A percentile compares a stretch with the other conserved stretches of the same genome.
phyloP scores from a whole-genome alignment of 1,140 invertebrate genomes.

The Camponotus pennsylvanicus region DNA sequence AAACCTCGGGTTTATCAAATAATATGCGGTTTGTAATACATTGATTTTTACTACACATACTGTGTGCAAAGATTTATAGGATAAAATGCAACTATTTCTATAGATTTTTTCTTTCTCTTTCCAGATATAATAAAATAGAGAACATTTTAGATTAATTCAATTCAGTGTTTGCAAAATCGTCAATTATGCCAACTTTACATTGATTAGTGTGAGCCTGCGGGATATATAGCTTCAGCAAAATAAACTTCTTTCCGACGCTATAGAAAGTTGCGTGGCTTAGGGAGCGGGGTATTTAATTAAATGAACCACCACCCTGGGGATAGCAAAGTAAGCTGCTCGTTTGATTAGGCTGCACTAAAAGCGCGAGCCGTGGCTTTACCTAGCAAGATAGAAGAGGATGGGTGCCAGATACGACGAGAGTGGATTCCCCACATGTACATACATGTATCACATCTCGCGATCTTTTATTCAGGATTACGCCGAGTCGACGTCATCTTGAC shows the following conservation, averaged over 20 bases:
- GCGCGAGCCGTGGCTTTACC: slow-evolving; percentile 9
- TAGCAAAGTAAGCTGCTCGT: slow-evolving; percentile 55
- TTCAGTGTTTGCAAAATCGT: slow-evolving; percentile 14
- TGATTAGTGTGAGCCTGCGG: slow-evolving; percentile 38
- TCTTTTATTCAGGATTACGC: slow-evolving; percentile 15
- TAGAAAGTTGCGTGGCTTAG: slow-evolving; percentile 30
- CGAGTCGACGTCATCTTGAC: neutral
- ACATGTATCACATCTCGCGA: neutral
- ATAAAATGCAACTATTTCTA: neutral
- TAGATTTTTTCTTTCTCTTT: neutral
- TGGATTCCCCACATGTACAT: neutral
- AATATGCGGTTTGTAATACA: too few relatives aligned
- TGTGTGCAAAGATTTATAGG: neutral
- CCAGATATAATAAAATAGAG: slow-evolving; percentile 3
- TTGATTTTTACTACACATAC: neutral
- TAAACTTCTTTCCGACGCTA: slow-evolving; percentile 50
- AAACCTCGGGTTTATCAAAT: too few relatives aligned
- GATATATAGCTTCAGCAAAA: slow-evolving; percentile 40
- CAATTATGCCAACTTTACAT: slow-evolving; percentile 37
- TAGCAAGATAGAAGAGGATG: neutral
- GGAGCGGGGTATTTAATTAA: slow-evolving; percentile 61
- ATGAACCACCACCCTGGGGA: slow-evolving; percentile 48
- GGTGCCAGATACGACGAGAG: neutral
- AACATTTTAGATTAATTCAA: slow-evolving; percentile 13
- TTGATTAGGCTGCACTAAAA: slow-evolving; percentile 54